These are phyloP conservation scores for Zenarchopterus dispar DNA, from an alignment of 2,797 vertebrate genomes.

Conservation along the genomic window DNA sequence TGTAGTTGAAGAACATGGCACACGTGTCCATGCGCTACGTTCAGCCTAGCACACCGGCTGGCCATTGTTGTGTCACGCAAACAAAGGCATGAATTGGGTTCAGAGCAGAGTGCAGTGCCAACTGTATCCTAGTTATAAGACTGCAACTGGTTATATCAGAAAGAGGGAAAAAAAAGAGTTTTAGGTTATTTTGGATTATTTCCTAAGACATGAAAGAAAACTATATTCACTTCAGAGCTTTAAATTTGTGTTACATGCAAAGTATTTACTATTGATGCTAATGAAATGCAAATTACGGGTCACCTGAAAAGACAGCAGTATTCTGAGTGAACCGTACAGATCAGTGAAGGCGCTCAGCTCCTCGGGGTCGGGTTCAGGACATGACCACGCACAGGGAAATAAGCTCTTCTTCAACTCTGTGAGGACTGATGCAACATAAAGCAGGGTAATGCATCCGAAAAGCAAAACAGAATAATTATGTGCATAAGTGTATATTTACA, in stretches of 20 bases:
- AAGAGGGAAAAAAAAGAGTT: neutral
- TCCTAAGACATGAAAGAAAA: neutral
- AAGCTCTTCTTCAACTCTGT: conserved; percentile 51
- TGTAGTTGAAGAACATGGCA: too few relatives aligned
- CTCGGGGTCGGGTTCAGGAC: conserved; percentile 66
- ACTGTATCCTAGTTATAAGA: neutral
- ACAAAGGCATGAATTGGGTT: too few relatives aligned
- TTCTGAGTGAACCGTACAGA: conserved; percentile 61
- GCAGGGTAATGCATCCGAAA: neutral
- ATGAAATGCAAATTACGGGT: neutral
- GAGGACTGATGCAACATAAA: conserved; percentile 17
- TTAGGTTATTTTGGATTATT: neutral
- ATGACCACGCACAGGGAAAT: conserved; percentile 4
- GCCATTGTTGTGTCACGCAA: too few relatives aligned
- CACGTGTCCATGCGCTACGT: too few relatives aligned
- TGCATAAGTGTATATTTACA: neutral
- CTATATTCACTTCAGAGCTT: too few relatives aligned
- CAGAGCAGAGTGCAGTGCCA: too few relatives aligned
- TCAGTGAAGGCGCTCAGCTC: conserved; percentile 72
- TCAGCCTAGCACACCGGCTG: too few relatives aligned
- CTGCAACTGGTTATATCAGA: neutral
- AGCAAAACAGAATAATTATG: neutral
- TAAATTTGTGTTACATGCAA: too few relatives aligned
- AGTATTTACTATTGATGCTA: neutral
- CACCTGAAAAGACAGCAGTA: conserved; percentile 74